Conservation (phyloP, 2,888 invertebrate genomes). For the Amblyjoppa proteus region DNA sequence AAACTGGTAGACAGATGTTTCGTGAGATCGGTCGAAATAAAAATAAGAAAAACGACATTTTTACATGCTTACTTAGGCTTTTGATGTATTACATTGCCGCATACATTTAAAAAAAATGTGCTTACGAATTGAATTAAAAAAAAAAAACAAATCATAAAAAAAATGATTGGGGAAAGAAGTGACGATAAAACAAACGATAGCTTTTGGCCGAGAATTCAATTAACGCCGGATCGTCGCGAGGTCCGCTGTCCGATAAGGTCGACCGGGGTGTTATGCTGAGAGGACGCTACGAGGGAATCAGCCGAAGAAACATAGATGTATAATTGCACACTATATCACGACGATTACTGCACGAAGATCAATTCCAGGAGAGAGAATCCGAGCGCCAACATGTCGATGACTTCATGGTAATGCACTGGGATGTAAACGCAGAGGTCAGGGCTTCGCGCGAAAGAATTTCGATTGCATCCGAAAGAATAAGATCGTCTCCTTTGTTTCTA, state of each 20-base stretch:
- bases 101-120: neutral
- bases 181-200: constrained; percentile 45
- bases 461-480: constrained; percentile 49
- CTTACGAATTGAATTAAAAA: neutral
- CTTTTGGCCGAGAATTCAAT: constrained; percentile 52
- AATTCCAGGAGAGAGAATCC: constrained; percentile 37
- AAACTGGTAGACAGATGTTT: no score
- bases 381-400: constrained; percentile 67
- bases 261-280: neutral
- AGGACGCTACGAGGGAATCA: neutral
- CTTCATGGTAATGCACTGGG: constrained; percentile 67
- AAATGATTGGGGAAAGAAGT: constrained; percentile 14
- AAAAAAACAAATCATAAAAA: neutral
- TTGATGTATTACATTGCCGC: no score
- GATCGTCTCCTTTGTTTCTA: constrained; percentile 4
- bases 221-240: constrained; percentile 22
- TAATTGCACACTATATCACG: constrained; percentile 27
- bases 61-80: neutral
- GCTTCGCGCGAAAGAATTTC: constrained; percentile 49
- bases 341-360: constrained; percentile 35
- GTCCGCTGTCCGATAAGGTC: constrained; percentile 20
- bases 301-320: constrained; percentile 5
- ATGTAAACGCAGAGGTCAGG: constrained; percentile 59
- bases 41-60: no score
- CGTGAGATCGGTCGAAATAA: no score